Base-by-base conservation (phyloP, 2,113 vertebrate species). In the Xiphorhynchus elegans region DNA sequence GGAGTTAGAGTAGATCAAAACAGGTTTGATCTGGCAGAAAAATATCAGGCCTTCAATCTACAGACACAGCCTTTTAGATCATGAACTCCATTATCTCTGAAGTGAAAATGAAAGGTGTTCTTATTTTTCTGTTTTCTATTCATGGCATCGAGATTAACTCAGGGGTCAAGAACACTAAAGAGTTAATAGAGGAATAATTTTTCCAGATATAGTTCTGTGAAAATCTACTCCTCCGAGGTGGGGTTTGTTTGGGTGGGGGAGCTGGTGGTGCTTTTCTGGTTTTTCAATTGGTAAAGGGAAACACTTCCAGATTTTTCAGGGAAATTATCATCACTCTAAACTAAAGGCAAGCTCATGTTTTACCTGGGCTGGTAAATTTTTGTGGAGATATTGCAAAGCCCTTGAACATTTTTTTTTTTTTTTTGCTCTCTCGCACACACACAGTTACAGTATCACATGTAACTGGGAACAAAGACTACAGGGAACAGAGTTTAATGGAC, bases 401-500 rank as follows among this genome's bases (percentile, higher is more conserved):
- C 55, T 90, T 78, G 56, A 87, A 89, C 76, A 62, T 87, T 80
- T 96, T 96, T 96, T 96, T 93, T 87, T 80, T 96, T 96, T 96
- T 96, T 93, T 21, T 12, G 21, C 11, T 21, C 55, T 28, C 49
- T 64, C 18, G 91, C 92, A 91, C 90, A 95, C 60, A 85, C 16
- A 28, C 91, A 96, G 93, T 97, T 97, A 97, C 89, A 87, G 89
- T 96, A 97, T 96, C 97, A 97, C 86, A 98, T 91, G 80, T 97
- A 98, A 96, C 96, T 96, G 94, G 97, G 98, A 98, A 98, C 98
- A 99, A 99, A 98, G 98, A 98, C 98, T 98, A 97, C 97, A 97
- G 98, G 98, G 98, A 98, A 97, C 96, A 98, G 97, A 98, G 98
- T 98, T 98, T 98, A 98, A 99, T 99, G 98, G 98, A 98, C 98